phyloP scores from a whole-genome alignment of 2,797 vertebrate genomes.

The Enteromius paludinosus region DNA sequence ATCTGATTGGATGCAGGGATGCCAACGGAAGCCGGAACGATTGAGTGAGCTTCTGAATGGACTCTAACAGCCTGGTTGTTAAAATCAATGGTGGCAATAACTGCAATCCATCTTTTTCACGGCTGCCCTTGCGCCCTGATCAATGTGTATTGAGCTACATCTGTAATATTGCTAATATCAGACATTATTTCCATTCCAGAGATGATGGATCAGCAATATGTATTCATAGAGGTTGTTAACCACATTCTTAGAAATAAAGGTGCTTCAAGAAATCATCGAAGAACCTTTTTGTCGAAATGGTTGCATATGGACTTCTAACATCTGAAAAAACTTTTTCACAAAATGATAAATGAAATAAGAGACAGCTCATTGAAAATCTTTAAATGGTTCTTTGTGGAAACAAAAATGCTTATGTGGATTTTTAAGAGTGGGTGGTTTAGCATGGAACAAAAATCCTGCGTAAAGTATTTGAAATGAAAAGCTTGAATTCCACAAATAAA shows the following conservation, averaged over 20 bases:
- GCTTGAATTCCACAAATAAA: no score
- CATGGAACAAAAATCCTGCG: no score
- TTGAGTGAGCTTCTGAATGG: constrained; percentile 53
- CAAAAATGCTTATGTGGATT: no score
- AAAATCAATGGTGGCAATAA: constrained; percentile 84
- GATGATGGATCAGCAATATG: constrained; percentile 53
- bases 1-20: constrained; percentile 17
- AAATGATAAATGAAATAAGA: no score
- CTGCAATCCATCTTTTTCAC: constrained; percentile 76
- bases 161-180: constrained; percentile 77
- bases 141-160: constrained; percentile 78
- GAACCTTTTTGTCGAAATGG: no score
- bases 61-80: constrained; percentile 73
- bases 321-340: no score
- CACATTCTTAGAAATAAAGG: not conserved
- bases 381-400: no score
- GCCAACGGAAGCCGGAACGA: constrained; percentile 24
- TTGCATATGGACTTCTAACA: no score
- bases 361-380: no score
- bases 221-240: not conserved
- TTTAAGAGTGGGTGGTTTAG: not conserved
- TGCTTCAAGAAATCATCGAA: no score
- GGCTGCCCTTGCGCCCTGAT: constrained; percentile 60
- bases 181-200: constrained; percentile 68
- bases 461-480: no score